Percentiles rank a stretch among this genome's conserved stretches.
Evolutionary conservation across 1,140 invertebrate genomes (phyloP).

Genomic region (Pristionchus pacificus): DNA sequence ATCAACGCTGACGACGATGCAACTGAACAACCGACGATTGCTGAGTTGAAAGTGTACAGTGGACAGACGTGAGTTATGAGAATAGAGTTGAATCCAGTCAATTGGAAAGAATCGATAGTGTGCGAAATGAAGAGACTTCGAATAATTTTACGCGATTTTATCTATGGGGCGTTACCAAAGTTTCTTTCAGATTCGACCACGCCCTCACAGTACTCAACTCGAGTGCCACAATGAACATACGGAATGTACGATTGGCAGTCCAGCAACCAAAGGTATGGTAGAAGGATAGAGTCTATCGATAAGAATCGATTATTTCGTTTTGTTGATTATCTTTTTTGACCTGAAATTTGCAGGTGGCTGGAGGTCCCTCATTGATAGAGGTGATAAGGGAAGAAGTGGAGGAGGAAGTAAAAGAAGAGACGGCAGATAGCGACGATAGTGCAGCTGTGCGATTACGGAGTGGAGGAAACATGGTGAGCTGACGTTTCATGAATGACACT

Average conservation of each 20-base stretch:
- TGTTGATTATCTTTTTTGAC: too few relatives aligned
- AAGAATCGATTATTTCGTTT: too few relatives aligned
- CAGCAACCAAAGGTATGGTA: constrained; percentile 44
- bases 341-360: too few relatives aligned
- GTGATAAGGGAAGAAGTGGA: constrained; percentile 13
- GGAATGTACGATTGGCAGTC: constrained; percentile 41
- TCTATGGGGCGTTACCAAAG: too few relatives aligned
- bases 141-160: neutral
- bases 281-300: neutral
- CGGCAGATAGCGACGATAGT: constrained; percentile 10
- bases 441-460: too few relatives aligned
- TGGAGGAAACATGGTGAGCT: too few relatives aligned
- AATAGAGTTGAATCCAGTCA: constrained; percentile 31
- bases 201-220: constrained; percentile 42
- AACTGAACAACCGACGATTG: constrained; percentile 30
- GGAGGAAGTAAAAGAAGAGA: neutral
- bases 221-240: constrained; percentile 39
- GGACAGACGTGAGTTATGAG: constrained; percentile 44
- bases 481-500: too few relatives aligned
- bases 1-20: constrained; percentile 37
- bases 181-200: constrained; percentile 45
- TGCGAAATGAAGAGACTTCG: neutral
- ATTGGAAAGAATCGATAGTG: constrained; percentile 9
- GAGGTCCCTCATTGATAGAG: constrained; percentile 35
- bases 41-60: constrained; percentile 50